Evolutionary conservation across 2,113 vertebrate species (phyloP).

Genomic region (Trematocara nigrifrons): DNA sequence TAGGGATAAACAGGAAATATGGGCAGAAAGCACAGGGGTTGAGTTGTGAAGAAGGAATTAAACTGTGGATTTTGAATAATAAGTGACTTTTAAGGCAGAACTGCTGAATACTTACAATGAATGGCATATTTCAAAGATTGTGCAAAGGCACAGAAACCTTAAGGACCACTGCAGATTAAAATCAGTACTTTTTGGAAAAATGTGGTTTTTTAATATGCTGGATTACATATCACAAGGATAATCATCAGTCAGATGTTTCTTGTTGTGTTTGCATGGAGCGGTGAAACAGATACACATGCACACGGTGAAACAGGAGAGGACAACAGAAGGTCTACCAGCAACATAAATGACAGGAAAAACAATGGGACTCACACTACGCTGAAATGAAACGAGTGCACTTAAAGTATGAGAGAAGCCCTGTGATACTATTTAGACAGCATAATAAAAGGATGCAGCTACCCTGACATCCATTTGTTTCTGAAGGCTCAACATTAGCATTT

Average conservation of each 20-base stretch:
- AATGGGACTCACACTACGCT: background rate
- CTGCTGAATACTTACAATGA: background rate
- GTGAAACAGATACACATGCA: background rate
- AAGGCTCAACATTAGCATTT: background rate
- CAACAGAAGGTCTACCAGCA: background rate
- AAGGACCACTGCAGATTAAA: background rate
- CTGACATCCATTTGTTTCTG: background rate
- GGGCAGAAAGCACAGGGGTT: too few relatives aligned
- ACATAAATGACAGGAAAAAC: background rate
- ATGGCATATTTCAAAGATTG: background rate
- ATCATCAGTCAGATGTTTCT: background rate
- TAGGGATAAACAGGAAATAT: background rate
- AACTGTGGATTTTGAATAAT: background rate
- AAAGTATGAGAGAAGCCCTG: background rate
- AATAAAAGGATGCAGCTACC: background rate
- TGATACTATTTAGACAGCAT: background rate
- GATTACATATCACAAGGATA: background rate
- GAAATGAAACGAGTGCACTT: background rate
- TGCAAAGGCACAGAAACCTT: background rate
- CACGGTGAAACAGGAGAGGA: background rate
- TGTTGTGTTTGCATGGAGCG: background rate
- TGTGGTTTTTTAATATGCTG: background rate
- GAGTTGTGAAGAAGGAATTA: too few relatives aligned
- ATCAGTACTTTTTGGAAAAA: background rate
- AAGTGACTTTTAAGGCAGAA: background rate